phyloP scores from a whole-genome alignment of 1,140 invertebrate species.

The Macrobrachium rosenbergii region DNA sequence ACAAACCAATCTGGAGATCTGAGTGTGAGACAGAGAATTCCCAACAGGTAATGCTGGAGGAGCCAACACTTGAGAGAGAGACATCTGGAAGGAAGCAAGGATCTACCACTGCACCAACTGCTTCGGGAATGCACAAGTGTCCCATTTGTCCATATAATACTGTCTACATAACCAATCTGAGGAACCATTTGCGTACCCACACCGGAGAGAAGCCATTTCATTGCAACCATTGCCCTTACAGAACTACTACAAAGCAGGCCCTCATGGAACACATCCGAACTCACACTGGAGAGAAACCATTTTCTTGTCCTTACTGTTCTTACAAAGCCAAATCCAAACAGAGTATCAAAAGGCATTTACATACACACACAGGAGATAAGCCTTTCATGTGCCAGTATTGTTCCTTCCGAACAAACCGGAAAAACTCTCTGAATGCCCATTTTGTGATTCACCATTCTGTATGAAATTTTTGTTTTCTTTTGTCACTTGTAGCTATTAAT shows the following conservation, averaged over 20 bases:
- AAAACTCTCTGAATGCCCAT: no score
- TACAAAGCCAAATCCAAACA: background rate
- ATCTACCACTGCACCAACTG: no score
- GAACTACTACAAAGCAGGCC: background rate
- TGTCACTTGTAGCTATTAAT: no score
- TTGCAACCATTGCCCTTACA: conserved; percentile 2
- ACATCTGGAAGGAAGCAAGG: no score
- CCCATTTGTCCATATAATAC: background rate
- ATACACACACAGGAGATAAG: background rate
- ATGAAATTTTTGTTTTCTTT: no score
- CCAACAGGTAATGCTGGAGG: no score
- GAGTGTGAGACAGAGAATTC: no score
- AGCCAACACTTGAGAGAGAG: no score
- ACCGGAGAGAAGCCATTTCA: conserved; percentile 7
- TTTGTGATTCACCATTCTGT: no score
- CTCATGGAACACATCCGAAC: background rate
- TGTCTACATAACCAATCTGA: conserved; percentile 1
- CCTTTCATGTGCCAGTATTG: no score
- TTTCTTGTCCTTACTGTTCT: background rate
- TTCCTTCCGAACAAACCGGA: no score
- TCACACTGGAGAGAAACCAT: conserved; percentile 6
- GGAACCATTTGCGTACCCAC: background rate
- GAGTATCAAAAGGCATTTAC: background rate
- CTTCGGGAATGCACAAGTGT: background rate
- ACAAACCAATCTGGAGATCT: no score